These are phyloP conservation scores for Gila orcuttii DNA, from an alignment of 2,113 vertebrate genomes.

Conservation along the genomic window DNA sequence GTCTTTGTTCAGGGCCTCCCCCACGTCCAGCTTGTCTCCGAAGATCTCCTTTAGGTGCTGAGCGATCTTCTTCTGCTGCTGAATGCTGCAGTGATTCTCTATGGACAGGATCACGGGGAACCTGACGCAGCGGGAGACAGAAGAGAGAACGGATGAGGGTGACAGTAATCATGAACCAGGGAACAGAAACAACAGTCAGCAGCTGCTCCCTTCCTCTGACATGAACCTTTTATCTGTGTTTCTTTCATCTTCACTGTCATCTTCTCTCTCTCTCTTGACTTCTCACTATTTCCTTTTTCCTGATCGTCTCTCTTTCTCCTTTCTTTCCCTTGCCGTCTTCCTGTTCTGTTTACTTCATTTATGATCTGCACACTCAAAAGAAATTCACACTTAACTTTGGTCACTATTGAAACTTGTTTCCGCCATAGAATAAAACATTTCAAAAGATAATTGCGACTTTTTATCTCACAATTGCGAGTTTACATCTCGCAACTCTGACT, in stretches of 20 bases:
- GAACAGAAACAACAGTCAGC: slow-evolving; percentile 16
- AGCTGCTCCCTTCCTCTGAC: neutral
- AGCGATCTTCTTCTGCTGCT: slow-evolving; percentile 96
- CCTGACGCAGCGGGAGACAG: slow-evolving; percentile 66
- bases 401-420: neutral
- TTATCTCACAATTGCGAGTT: too few relatives aligned
- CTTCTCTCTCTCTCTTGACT: neutral
- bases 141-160: slow-evolving; percentile 18
- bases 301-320: neutral
- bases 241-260: slow-evolving; percentile 24
- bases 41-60: slow-evolving; percentile 92
- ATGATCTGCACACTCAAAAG: neutral
- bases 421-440: too few relatives aligned
- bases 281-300: neutral
- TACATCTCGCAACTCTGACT: too few relatives aligned
- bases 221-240: slow-evolving; percentile 13
- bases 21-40: slow-evolving; percentile 88
- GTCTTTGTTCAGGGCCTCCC: slow-evolving; percentile 77
- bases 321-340: neutral
- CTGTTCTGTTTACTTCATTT: slow-evolving; percentile 4
- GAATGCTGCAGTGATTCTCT: slow-evolving; percentile 95
- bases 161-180: slow-evolving; percentile 18
- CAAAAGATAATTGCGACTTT: too few relatives aligned
- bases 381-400: neutral
- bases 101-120: slow-evolving; percentile 94